These are phyloP conservation scores for Rostratula benghalensis DNA, from an alignment of 2,113 vertebrate genomes.

Conservation along the genomic window DNA sequence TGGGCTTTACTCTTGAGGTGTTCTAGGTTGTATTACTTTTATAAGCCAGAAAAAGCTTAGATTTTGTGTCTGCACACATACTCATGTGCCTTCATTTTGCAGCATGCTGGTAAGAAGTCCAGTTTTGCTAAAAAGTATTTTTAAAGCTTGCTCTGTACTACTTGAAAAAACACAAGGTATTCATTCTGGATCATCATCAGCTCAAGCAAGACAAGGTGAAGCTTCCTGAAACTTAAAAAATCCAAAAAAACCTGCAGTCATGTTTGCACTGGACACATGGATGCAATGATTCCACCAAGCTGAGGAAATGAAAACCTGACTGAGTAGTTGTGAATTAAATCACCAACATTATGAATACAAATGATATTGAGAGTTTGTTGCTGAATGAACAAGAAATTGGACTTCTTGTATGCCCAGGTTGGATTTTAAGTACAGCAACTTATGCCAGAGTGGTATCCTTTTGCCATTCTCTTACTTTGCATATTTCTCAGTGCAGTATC, in stretches of 20 bases:
- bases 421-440: neutral
- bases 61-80: neutral
- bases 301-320: neutral
- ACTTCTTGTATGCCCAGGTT: too few relatives aligned
- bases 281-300: neutral
- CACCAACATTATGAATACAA: neutral
- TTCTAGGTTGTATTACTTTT: neutral
- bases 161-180: neutral
- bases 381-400: neutral
- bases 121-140: neutral
- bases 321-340: neutral
- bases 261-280: neutral
- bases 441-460: neutral
- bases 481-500: rapidly evolving
- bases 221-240: neutral
- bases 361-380: neutral
- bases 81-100: neutral
- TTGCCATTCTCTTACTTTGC: neutral
- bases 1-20: neutral
- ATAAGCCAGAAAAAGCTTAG: neutral
- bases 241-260: neutral
- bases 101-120: neutral
- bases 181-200: neutral
- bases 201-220: neutral
- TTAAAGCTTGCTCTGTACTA: neutral